Percentiles rank a stretch among this genome's conserved stretches.
These are phyloP conservation scores for Balanococcus diminutus DNA, from an alignment of 2,888 invertebrate species.

Conservation along the genomic window DNA sequence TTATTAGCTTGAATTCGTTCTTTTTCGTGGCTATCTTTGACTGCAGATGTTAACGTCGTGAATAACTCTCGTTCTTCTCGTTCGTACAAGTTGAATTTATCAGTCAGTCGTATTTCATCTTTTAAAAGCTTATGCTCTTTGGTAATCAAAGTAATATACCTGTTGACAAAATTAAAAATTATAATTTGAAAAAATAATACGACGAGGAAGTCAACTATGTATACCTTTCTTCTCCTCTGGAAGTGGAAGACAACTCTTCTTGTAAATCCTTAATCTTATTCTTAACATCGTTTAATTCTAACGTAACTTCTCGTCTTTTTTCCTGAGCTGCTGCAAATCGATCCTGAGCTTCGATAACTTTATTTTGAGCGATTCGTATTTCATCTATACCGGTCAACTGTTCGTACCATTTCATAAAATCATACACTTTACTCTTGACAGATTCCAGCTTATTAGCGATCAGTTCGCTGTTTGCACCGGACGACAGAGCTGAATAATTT, in stretches of 20 bases:
- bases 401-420: constrained; percentile 67
- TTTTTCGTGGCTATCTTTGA: constrained; percentile 81
- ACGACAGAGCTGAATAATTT: constrained; percentile 8
- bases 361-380: constrained; percentile 75
- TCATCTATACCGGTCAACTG: constrained; percentile 78
- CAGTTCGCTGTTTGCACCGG: not conserved
- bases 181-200: not conserved
- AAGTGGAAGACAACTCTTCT: constrained; percentile 76
- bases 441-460: not conserved
- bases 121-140: constrained; percentile 68
- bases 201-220: constrained; percentile 53
- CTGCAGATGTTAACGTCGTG: constrained; percentile 71
- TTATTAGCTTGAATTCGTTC: constrained; percentile 81
- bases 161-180: constrained; percentile 58
- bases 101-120: constrained; percentile 64
- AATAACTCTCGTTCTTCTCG: constrained; percentile 77
- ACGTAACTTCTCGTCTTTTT: constrained; percentile 68
- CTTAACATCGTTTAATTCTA: constrained; percentile 68
- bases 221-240: constrained; percentile 78
- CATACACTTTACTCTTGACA: constrained; percentile 48
- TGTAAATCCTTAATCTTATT: constrained; percentile 73
- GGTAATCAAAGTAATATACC: constrained; percentile 64
- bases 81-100: constrained; percentile 71
- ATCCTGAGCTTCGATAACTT: constrained; percentile 74
- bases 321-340: constrained; percentile 72